Evolutionary conservation across 1,140 invertebrate genomes (phyloP), one percentile per base, ranked within the genome.

Genomic region (Berghia stephanieae): DNA sequence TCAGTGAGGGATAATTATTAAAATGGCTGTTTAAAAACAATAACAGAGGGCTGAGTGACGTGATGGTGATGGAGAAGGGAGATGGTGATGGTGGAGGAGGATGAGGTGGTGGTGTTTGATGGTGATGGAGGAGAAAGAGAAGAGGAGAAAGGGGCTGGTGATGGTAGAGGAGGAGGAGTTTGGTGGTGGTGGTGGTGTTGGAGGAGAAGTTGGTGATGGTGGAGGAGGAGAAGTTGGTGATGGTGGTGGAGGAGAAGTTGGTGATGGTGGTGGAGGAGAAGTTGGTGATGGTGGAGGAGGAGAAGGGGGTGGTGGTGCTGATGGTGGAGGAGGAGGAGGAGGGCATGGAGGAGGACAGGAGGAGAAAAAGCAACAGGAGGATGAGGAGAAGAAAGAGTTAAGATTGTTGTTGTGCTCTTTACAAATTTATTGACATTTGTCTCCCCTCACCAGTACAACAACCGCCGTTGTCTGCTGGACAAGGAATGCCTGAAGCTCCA

Each of bases 381-480:
- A 63, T 24, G 8, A 63, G 10, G 8, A 63, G 34, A 10, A 10
- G 34, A 63, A 63, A 63, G 8, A 63, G 34, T 31, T 31, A 10
- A 16, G 34, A 10, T 31, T 31, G 18, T 8, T 8, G 8, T 63
- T 31, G 18, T 31, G 8, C 57, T 63, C 57, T 63, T 63, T 10
- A 24, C 27, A 8, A 16, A 10, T 63, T 8, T 63, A n/a, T n/a
- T n/a, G n/a, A n/a, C n/a, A n/a, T n/a, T 57, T 8, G 8, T 71
- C 43, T 77, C 6, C 24, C 42, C 81, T 81, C 88, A 91, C n/a
- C 84, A 93, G 91, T 94, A 92, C 85, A 89, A 92, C 83, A 91
- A 92, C 80, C 89, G 94, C n/a, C 90, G 94, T 13, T 98, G 97
- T 88, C 91, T 98, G 63, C 91, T 91, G 13, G 92, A 93, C 81